Conservation (phyloP, 1,140 invertebrate genomes). For the Bombyx mandarina region DNA sequence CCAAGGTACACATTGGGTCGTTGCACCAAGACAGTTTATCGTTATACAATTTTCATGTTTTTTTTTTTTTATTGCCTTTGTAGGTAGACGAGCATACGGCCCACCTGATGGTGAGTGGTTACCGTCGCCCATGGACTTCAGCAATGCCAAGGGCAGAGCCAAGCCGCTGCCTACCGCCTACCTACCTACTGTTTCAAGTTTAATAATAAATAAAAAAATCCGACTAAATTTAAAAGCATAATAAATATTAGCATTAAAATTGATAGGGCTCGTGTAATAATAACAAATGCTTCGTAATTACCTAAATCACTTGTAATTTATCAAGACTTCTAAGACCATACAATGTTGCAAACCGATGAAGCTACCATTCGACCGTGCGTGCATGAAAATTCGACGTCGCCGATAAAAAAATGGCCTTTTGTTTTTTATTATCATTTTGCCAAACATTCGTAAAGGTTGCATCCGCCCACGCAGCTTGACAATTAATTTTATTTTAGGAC, state of each 20-base stretch:
- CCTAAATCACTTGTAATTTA: slow-evolving; percentile 10
- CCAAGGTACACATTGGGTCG: no score
- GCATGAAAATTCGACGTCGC: slow-evolving; percentile 19
- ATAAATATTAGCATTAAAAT: background rate
- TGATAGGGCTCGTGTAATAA: slow-evolving; percentile 1
- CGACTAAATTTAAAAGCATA: no score
- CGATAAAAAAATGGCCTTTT: slow-evolving; percentile 8
- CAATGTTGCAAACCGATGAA: slow-evolving; percentile 12
- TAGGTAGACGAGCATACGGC: no score
- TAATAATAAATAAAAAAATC: no score
- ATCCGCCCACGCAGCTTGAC: slow-evolving; percentile 34
- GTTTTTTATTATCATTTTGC: slow-evolving; percentile 17
- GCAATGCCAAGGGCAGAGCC: no score
- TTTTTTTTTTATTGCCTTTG: no score
- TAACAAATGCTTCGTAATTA: background rate
- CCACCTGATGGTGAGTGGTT: no score
- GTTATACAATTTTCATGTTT: no score
- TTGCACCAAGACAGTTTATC: no score
- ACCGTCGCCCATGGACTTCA: no score
- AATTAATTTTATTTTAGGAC: slow-evolving; percentile 59
- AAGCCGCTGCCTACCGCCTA: no score
- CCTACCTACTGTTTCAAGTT: no score
- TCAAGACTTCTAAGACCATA: slow-evolving; percentile 7
- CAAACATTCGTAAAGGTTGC: slow-evolving; percentile 13
- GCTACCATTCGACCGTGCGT: slow-evolving; percentile 11